Conservation (phyloP, 2,113 vertebrate genomes). For the Tyrannus savana region DNA sequence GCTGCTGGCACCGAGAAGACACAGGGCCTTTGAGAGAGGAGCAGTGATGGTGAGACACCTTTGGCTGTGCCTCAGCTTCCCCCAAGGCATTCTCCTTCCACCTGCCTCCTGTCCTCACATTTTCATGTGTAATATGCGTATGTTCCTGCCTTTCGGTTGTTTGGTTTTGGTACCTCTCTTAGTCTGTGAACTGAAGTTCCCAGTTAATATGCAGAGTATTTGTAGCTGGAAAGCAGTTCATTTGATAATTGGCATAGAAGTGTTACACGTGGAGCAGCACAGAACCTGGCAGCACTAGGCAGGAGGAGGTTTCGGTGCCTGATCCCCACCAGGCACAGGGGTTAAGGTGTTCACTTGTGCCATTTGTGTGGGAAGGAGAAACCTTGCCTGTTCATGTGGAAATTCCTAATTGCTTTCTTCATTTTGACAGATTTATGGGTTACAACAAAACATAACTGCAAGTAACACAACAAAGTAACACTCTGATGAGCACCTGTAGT, state of each 20-base stretch:
- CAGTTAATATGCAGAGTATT: constrained; percentile 17
- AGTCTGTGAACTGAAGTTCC: neutral
- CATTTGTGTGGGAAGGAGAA: constrained; percentile 47
- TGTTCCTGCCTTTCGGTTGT: neutral
- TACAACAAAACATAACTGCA: constrained; percentile 15
- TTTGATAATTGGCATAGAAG: constrained; percentile 39
- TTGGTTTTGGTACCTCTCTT: neutral
- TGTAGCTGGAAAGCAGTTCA: neutral
- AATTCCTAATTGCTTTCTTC: constrained; percentile 54
- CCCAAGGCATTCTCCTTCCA: neutral
- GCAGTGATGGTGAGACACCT: neutral
- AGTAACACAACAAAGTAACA: constrained; percentile 19
- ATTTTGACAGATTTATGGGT: constrained; percentile 48
- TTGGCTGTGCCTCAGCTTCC: neutral
- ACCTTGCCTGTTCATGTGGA: constrained; percentile 13
- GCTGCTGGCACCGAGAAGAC: neutral
- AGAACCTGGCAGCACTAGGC: constrained; percentile 24
- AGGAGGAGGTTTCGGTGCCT: neutral
- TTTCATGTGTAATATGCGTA: neutral
- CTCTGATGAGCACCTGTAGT: constrained; percentile 9
- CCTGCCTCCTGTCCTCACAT: neutral
- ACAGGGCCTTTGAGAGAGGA: neutral
- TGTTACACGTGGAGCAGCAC: neutral
- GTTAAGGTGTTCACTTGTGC: constrained; percentile 6
- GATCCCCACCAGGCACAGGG: neutral